Conservation (phyloP, 35 echinoderm and acorn worm species). For the Chiridota heheva region DNA sequence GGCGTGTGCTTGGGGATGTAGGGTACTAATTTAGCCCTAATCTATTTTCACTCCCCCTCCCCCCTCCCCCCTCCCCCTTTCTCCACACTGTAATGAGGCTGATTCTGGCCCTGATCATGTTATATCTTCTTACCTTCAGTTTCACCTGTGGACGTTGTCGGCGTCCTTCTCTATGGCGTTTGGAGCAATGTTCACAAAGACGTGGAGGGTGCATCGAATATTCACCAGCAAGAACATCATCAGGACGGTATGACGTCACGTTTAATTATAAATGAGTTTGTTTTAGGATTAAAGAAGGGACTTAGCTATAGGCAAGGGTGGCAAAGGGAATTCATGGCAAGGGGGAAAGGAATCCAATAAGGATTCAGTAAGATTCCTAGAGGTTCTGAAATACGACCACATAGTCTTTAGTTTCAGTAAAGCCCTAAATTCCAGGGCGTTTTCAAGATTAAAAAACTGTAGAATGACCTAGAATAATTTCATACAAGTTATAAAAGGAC, state of each 20-base stretch:
- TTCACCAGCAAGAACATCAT: conserved; percentile 78
- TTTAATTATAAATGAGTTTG: background rate
- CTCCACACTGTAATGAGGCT: too few species aligned
- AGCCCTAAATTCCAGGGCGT: too few species aligned
- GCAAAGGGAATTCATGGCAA: too few species aligned
- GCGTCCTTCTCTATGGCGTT: conserved; percentile 82
- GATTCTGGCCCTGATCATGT: background rate
- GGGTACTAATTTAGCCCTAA: background rate
- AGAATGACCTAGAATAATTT: too few species aligned
- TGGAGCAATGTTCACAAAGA: conserved; percentile 98
- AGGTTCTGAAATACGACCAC: background rate
- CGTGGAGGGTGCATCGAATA: conserved; percentile 92
- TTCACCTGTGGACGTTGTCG: conserved; percentile 66
- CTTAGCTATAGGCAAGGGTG: too few species aligned
- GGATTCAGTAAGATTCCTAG: background rate
- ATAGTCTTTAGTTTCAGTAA: background rate
- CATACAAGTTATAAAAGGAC: too few species aligned
- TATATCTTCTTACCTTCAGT: conserved; percentile 47
- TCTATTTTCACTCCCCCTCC: background rate
- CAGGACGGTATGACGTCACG: conserved; percentile 56
- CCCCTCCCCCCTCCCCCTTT: too few species aligned
- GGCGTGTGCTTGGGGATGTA: background rate
- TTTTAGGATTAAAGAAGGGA: background rate
- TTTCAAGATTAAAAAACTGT: too few species aligned
- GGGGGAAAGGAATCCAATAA: background rate